Evolutionary conservation across 2,113 vertebrate species (phyloP), one percentile per base, ranked within the genome.

Genomic region (Lycocorax pyrrhopterus): DNA sequence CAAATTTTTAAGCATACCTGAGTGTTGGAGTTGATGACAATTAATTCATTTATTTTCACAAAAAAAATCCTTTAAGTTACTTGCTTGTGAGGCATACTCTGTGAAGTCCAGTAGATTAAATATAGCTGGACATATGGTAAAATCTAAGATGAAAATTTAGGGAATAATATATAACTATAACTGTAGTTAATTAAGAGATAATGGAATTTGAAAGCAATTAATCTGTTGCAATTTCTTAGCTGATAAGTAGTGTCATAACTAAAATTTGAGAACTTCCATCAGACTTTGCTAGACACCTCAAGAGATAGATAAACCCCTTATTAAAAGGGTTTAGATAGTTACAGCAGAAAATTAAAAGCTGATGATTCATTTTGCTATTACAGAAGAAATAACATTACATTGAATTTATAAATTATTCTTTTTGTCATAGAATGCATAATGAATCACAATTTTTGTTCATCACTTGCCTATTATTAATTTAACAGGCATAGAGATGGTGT

Each of bases 401-500:
- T 53, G 62, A 91, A 91, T 92, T 84, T 83, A 94, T 95, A 94
- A 94, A 96, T 96, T 91, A 94, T 96, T 96, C 84, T 84, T 93
- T 95, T 96, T 94, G 83, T 82, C 58, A 66, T 74, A 44, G 44
- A 93, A 94, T 94, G 49, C 32, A 60, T 90, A 96, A 97, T 96
- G 85, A 92, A 92, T 88, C 64, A 74, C 13, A 84, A 64, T 93
- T 96, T 95, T 96, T 90, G 78, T 86, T 96, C 90, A 86, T 90
- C 33, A 83, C 72, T 96, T 92, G 13, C 76, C 71, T 96, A 88
- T 95, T 90, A 96, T 60, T 96, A 96, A 96, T 94, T 96, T 84
- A 95, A 60, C 35, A 90, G 47, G 9, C 17, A 35, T 33, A 74
- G 75, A 87, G 35, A 74, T 59, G 39, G 63, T 84, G 41, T 44